Base-by-base conservation (phyloP, 2,888 invertebrate genomes). In the Lycia hirtaria region DNA sequence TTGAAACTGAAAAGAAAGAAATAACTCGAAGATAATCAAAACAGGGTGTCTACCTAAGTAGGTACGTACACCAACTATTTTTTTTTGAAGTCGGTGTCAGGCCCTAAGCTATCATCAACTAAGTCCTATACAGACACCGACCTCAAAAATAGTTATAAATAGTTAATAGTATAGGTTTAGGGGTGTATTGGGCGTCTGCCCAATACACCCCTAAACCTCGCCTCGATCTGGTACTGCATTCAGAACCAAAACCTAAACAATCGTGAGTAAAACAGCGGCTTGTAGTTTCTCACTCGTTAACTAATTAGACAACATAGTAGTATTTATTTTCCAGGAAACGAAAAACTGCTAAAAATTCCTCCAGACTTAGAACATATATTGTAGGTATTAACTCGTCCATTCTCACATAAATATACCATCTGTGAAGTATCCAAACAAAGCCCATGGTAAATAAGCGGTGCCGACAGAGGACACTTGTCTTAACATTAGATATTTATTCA, bases 401-500 rank as follows among this genome's bases (percentile, higher is more conserved):
- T 50, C 44, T 5, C 40, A 22, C 12, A 50, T 26, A 32, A 40
- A 50, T 45, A 41, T 41, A 40, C 51, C 57, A 49, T 48, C 35
- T 53, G 57, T 14, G 14, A 20, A 22, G 24, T 10, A 15, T 58
- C 57, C 30, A 41, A 51, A 53, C 57, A 44, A 49, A 52, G 15
- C n/a, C 47, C 28, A 43, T 41, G 41, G 41, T 51, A 56, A 51
- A 51, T 49, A 50, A 19, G 50, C n/a, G 26, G 37, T 59, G 40
- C 28, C 32, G 45, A 58, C 44, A 45, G 50, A 47, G 26, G 48
- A 37, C 57, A 32, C 30, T 51, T 52, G 47, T 33, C 33, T 32
- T 50, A 32, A 49, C 45, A 30, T 40, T 48, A 35, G 24, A 33
- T 20, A 47, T 43, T 55, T 49, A 44, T 56, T 38, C 32, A 17